Percentiles rank a stretch among this genome's conserved stretches.
Evolutionary conservation across 2,888 invertebrate species (phyloP).

Genomic region (Saturnia pavonia): DNA sequence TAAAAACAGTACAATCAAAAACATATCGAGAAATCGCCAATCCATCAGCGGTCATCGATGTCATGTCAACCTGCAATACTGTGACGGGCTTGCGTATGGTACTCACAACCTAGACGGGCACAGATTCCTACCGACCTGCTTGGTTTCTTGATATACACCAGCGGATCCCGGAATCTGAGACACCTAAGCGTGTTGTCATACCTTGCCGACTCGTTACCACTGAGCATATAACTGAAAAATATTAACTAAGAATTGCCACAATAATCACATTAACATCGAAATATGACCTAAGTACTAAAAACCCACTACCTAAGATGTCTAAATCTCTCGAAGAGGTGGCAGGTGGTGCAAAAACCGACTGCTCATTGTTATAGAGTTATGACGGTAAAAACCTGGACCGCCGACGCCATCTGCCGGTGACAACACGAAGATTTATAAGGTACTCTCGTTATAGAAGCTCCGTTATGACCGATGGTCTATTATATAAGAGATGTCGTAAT

Average conservation of each 20-base stretch:
- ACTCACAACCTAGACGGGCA: no score
- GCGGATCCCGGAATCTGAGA: no score
- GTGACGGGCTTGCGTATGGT: no score
- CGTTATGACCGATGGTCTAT: conserved; percentile 28
- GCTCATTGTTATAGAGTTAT: conserved; percentile 66
- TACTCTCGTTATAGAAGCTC: conserved; percentile 51
- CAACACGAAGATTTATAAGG: conserved; percentile 68
- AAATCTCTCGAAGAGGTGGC: conserved; percentile 26
- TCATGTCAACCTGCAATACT: no score
- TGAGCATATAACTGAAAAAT: no score
- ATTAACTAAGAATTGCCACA: not conserved
- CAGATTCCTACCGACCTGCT: no score
- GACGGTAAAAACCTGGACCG: conserved; percentile 68
- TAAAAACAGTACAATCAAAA: no score
- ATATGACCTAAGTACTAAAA: conserved; percentile 31
- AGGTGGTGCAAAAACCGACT: conserved; percentile 52
- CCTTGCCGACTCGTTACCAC: no score
- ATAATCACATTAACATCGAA: not conserved
- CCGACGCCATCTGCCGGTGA: conserved; percentile 69
- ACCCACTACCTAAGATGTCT: conserved; percentile 20
- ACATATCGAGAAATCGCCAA: no score
- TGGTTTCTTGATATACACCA: no score
- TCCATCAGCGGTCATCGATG: no score
- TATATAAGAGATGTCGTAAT: conserved; percentile 26
- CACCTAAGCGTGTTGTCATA: no score